Evolutionary conservation across 2,888 invertebrate genomes (phyloP), one percentile per base, ranked within the genome.

Genomic region (Iselma pallidipennis): DNA sequence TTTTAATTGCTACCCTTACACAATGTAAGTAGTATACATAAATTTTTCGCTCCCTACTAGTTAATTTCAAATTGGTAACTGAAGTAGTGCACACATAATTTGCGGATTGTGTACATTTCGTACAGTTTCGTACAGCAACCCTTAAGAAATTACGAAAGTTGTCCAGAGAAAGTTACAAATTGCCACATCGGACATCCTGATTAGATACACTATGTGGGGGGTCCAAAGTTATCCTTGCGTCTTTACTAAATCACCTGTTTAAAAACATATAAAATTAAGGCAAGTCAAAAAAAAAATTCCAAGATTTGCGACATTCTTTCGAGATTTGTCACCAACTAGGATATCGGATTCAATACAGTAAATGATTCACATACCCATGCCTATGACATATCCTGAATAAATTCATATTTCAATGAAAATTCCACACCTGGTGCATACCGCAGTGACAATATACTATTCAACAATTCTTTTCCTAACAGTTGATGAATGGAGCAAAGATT

Each of bases 1-100:
- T 63, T 33, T 45, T 56, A 54, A 50, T 50, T 42, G 42, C 58
- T 14, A 19, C 55, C 54, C 48, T 64, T 49, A 28, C 33, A 25
- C 50, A 50, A 60, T 64, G 64, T 64, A 64, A 64, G 64, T 64
- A 23, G 10, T 52, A 23, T 37, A n/a, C n/a, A n/a, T n/a, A n/a
- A n/a, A n/a, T n/a, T n/a, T n/a, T n/a, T n/a, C n/a, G n/a, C n/a
- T n/a, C n/a, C n/a, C n/a, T n/a, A n/a, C n/a, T n/a, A n/a, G n/a
- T n/a, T n/a, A n/a, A n/a, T n/a, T n/a, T n/a, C n/a, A n/a, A n/a
- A n/a, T n/a, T n/a, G n/a, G n/a, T n/a, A n/a, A n/a, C n/a, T n/a
- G n/a, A n/a, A n/a, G n/a, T n/a, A n/a, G n/a, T n/a, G n/a, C n/a
- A n/a, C n/a, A n/a, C n/a, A n/a, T n/a, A n/a, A n/a, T n/a, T n/a